phyloP scores from a whole-genome alignment of 2,797 vertebrate species.

The Mus spretus region DNA sequence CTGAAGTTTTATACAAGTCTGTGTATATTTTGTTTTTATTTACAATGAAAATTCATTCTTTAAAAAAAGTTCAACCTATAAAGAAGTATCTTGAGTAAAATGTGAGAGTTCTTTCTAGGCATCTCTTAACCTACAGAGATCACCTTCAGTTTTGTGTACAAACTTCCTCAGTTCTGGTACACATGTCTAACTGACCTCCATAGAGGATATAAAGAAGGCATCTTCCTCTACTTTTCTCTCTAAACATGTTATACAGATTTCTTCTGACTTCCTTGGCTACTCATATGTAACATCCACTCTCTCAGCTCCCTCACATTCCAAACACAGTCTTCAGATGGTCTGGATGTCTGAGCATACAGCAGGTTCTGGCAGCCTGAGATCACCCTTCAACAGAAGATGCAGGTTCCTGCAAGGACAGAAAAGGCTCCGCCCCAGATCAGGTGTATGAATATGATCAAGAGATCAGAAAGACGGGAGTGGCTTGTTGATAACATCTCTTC shows the following conservation, averaged over 20 bases:
- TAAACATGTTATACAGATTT: background rate
- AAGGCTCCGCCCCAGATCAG: background rate
- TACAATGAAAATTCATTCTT: conserved; percentile 40
- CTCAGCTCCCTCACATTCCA: background rate
- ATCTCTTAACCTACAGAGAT: background rate
- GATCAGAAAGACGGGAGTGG: background rate
- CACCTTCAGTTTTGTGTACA: conserved; percentile 18
- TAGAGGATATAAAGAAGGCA: background rate
- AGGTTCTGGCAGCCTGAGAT: background rate
- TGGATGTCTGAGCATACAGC: background rate
- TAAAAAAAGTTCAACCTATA: background rate
- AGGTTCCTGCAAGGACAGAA: background rate
- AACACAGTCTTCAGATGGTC: background rate
- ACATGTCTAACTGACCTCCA: background rate
- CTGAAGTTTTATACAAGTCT: conserved; percentile 37
- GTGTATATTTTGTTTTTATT: conserved; percentile 26
- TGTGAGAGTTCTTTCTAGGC: background rate
- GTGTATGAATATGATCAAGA: background rate
- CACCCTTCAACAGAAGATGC: background rate
- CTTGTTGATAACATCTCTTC: background rate
- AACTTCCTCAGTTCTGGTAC: conserved; percentile 18
- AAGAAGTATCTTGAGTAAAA: conserved; percentile 11
- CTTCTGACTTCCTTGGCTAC: background rate
- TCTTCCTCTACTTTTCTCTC: background rate
- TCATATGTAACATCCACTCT: background rate